A percentile compares a stretch with the other conserved stretches of the same genome.
phyloP scores from a whole-genome alignment of 2,797 vertebrate genomes.

The Balearica regulorum region DNA sequence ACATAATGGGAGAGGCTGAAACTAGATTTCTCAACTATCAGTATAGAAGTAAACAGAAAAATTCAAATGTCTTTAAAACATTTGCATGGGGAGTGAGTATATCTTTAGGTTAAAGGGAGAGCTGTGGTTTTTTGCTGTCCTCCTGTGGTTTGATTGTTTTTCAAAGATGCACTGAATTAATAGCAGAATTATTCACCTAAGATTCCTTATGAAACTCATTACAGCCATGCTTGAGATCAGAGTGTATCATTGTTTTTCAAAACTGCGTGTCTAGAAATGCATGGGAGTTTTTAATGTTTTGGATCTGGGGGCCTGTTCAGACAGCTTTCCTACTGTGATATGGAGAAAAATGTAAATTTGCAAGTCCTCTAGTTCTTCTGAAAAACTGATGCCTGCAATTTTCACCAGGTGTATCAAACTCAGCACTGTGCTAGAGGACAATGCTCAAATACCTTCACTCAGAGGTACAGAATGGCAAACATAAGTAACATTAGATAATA shows the following conservation, averaged over 20 bases:
- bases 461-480: neutral
- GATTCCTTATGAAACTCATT: neutral
- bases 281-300: neutral
- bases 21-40: neutral
- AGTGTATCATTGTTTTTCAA: neutral
- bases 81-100: neutral
- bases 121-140: neutral
- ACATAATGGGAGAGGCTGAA: neutral
- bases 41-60: neutral
- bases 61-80: neutral
- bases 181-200: neutral
- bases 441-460: neutral
- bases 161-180: neutral
- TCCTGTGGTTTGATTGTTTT: neutral
- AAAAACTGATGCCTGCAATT: neutral
- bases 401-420: neutral
- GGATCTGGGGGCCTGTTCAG: accelerated
- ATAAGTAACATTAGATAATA: neutral
- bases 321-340: neutral
- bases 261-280: neutral
- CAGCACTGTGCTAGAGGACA: neutral
- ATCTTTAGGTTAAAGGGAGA: neutral
- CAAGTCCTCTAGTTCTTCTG: neutral
- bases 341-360: neutral
- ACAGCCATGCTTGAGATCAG: neutral